Evolutionary conservation across 1,140 invertebrate species (phyloP).

Genomic region (Drosophila ogumai): DNA sequence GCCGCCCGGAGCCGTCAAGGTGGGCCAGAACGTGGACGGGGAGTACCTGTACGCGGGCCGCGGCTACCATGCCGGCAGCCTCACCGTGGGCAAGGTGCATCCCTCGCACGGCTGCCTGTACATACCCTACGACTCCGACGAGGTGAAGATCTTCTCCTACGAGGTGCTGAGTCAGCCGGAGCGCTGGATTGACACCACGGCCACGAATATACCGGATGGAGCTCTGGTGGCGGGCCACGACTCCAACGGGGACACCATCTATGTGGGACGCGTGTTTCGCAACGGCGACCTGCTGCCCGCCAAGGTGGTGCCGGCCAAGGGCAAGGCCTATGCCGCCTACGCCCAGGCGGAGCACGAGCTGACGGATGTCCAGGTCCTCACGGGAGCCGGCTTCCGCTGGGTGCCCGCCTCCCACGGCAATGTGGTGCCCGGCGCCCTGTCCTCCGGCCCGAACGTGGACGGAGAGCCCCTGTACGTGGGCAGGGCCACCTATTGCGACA

Average conservation of each 20-base stretch:
- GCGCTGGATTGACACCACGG: constrained; percentile 59
- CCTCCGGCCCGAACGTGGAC: constrained; percentile 86
- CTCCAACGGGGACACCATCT: constrained; percentile 85
- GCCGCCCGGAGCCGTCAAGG: constrained; percentile 86
- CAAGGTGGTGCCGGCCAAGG: constrained; percentile 84
- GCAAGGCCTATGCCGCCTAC: constrained; percentile 84
- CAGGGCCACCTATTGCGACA: constrained; percentile 86
- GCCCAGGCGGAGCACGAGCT: constrained; percentile 85
- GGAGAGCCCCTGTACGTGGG: constrained; percentile 89
- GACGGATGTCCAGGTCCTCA: constrained; percentile 84
- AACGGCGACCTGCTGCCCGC: constrained; percentile 84
- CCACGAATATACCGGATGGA: constrained; percentile 63
- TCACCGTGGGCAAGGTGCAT: constrained; percentile 91
- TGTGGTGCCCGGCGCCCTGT: constrained; percentile 86
- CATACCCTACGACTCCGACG: constrained; percentile 89
- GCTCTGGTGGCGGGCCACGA: constrained; percentile 85
- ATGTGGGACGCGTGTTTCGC: constrained; percentile 84
- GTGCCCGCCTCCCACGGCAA: constrained; percentile 85
- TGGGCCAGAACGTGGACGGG: constrained; percentile 87
- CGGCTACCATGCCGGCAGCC: constrained; percentile 87
- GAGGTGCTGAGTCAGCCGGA: constrained; percentile 71
- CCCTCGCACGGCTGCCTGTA: constrained; percentile 89
- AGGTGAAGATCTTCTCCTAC: constrained; percentile 85
- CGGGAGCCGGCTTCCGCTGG: constrained; percentile 85
- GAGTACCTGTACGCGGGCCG: constrained; percentile 89